A percentile compares a stretch with the other conserved stretches of the same genome.
Conservation (phyloP, 2,888 invertebrate genomes). For the Malthinus seriepunctatus region DNA sequence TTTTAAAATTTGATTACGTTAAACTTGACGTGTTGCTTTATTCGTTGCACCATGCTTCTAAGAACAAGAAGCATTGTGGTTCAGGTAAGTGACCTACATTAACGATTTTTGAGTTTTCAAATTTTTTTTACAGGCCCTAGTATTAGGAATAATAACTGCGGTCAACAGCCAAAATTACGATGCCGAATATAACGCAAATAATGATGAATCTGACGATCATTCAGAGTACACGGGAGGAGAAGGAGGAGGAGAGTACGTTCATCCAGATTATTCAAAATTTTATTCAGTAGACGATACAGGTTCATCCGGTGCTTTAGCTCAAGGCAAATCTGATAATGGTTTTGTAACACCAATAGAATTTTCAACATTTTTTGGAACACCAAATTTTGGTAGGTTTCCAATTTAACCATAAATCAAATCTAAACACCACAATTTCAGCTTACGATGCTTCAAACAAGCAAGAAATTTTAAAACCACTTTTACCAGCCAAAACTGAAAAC, state of each 20-base stretch:
- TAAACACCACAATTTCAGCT: not conserved
- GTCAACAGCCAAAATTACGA: conserved; percentile 40
- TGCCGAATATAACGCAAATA: conserved; percentile 34
- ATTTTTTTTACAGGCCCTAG: conserved; percentile 3
- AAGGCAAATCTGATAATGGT: conserved; percentile 12
- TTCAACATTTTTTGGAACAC: conserved; percentile 58
- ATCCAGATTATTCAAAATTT: conserved; percentile 50
- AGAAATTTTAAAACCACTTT: conserved; percentile 26
- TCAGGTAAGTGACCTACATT: conserved; percentile 41
- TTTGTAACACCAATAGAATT: conserved; percentile 60
- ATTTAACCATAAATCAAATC: not conserved
- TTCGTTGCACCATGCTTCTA: conserved; percentile 45
- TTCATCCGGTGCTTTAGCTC: conserved; percentile 27
- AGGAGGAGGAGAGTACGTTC: conserved; percentile 29
- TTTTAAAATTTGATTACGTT: conserved; percentile 40
- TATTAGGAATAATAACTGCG: conserved; percentile 15
- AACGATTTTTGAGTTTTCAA: not conserved
- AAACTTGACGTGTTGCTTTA: conserved; percentile 39
- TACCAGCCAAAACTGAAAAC: conserved; percentile 1
- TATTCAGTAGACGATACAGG: conserved; percentile 41
- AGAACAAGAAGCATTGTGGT: conserved; percentile 44
- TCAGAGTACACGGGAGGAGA: conserved; percentile 37
- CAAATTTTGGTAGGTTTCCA: conserved; percentile 50
- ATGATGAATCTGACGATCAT: conserved; percentile 40
- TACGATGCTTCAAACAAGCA: conserved; percentile 27